Conservation (phyloP, 2,888 invertebrate genomes). For the Ditylenchus weischeri region DNA sequence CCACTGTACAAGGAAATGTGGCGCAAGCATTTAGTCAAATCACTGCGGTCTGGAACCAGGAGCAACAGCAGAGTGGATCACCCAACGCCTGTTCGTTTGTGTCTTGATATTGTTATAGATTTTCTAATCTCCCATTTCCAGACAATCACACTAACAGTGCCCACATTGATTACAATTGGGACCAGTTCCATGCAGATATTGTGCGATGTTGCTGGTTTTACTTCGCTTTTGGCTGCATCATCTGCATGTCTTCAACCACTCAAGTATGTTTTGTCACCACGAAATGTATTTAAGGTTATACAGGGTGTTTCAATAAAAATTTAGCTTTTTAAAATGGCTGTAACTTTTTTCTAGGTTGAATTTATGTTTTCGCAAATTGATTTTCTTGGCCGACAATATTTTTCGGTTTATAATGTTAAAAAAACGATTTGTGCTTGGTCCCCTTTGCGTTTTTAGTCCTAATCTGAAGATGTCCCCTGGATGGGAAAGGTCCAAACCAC, state of each 20-base stretch:
- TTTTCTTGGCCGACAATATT: too few species aligned
- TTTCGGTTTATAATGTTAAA: too few species aligned
- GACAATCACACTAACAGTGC: neutral
- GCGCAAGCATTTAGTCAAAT: neutral
- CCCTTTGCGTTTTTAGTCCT: too few species aligned
- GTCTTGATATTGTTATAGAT: neutral
- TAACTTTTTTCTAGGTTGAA: too few species aligned
- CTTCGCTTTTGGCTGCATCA: neutral
- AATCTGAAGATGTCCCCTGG: too few species aligned
- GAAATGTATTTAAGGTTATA: too few species aligned
- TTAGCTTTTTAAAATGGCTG: too few species aligned
- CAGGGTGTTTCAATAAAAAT: too few species aligned
- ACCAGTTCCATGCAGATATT: slow-evolving; percentile 2
- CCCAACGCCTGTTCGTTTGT: too few species aligned
- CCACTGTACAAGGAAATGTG: slow-evolving; percentile 6
- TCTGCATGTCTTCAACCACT: neutral
- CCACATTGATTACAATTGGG: neutral
- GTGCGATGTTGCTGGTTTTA: slow-evolving; percentile 1
- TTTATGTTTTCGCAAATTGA: too few species aligned
- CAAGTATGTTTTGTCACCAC: neutral
- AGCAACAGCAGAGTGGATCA: neutral
- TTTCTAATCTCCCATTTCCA: neutral
- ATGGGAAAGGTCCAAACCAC: too few species aligned
- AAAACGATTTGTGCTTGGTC: too few species aligned
- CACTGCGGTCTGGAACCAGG: neutral